Percentiles rank a stretch among this genome's conserved stretches.
Conservation (phyloP, 2,113 vertebrate genomes). For the Leuciscus idus region DNA sequence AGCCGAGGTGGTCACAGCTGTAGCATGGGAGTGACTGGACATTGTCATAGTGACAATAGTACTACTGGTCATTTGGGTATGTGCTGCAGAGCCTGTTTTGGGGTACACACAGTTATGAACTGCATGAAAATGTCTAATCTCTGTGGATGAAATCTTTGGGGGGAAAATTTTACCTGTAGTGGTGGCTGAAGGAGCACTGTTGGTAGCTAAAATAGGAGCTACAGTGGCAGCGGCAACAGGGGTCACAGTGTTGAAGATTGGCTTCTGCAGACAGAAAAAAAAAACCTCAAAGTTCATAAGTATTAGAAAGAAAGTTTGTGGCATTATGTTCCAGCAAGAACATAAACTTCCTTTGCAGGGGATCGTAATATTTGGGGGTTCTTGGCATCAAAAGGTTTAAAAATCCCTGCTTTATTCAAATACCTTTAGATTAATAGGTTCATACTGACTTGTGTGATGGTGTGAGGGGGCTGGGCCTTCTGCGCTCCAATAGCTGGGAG, state of each 20-base stretch:
- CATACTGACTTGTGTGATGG: conserved; percentile 86
- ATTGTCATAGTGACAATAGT: conserved; percentile 97
- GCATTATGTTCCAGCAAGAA: neutral
- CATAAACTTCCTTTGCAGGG: neutral
- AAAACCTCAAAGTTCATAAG: neutral
- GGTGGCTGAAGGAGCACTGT: conserved; percentile 90
- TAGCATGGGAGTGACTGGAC: conserved; percentile 96
- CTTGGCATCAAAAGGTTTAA: neutral
- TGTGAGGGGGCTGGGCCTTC: conserved; percentile 90
- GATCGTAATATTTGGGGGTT: neutral
- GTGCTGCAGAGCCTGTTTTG: conserved; percentile 85
- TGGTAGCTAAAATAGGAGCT: conserved; percentile 94
- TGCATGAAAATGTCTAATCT: neutral
- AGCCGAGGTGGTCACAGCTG: conserved; percentile 92
- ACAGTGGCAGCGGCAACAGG: conserved; percentile 96
- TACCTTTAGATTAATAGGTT: neutral
- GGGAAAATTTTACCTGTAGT: conserved; percentile 81
- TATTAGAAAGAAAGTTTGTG: neutral
- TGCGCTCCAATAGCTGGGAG: conserved; percentile 87
- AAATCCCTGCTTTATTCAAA: neutral
- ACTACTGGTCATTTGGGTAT: conserved; percentile 91
- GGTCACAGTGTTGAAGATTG: conserved; percentile 94
- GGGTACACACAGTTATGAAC: neutral
- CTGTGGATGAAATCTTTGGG: neutral
- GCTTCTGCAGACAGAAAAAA: conserved; percentile 78